Evolutionary conservation across 2,797 vertebrate species (phyloP).

Genomic region (Fringilla coelebs): DNA sequence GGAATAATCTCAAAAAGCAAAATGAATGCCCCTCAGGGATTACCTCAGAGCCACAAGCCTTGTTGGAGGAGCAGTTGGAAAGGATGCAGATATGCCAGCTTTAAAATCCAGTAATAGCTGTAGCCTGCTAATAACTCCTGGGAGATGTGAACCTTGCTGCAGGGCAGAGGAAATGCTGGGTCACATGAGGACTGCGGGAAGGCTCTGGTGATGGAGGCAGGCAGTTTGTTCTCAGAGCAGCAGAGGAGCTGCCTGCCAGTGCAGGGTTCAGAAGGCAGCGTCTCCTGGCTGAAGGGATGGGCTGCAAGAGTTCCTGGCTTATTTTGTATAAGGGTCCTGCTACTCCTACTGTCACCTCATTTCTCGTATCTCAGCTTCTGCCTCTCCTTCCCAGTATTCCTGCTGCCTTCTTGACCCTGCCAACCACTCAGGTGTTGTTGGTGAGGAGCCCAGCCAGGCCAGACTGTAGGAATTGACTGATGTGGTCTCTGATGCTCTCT

Average conservation of each 20-base stretch:
- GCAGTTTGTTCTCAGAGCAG: background rate
- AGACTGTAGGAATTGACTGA: background rate
- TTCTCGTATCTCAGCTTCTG: background rate
- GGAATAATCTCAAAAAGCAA: background rate
- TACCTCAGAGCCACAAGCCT: background rate
- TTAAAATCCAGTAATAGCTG: background rate
- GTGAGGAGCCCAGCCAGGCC: background rate
- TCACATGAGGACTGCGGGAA: background rate
- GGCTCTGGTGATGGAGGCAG: background rate
- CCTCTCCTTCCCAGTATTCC: background rate
- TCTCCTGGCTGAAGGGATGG: background rate
- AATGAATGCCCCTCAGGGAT: background rate
- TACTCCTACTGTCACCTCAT: background rate
- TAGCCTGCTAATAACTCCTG: background rate
- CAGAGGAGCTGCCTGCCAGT: background rate
- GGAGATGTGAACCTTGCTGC: background rate
- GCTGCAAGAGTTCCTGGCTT: background rate
- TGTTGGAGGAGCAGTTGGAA: background rate
- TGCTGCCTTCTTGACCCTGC: background rate
- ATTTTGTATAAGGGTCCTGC: background rate
- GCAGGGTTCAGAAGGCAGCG: background rate
- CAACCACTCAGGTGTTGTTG: accelerated
- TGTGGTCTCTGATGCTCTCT: background rate
- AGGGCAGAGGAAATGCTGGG: background rate
- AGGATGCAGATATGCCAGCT: background rate